A percentile compares a stretch with the other conserved stretches of the same genome.
Conservation (phyloP, 2,113 vertebrate species). For the Rissa tridactyla region DNA sequence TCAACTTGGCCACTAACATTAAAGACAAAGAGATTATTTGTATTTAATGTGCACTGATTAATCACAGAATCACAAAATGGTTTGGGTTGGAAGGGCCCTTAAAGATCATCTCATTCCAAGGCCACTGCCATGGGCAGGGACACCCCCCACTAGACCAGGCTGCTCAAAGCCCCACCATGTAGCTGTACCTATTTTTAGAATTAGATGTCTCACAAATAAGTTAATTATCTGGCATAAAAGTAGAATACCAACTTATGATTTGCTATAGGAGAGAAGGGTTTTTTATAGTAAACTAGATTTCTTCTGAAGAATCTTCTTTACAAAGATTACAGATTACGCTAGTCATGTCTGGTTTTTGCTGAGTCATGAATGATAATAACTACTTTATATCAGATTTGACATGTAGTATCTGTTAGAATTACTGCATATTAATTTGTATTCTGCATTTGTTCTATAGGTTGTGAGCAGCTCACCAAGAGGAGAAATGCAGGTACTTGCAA, state of each 20-base stretch:
- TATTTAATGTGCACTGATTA: background rate
- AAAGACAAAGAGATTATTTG: background rate
- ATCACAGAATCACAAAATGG: background rate
- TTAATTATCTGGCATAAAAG: background rate
- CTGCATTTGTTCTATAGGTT: background rate
- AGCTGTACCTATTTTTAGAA: background rate
- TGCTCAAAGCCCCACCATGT: too few relatives aligned
- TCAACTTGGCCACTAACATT: too few relatives aligned
- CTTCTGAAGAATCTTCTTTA: background rate
- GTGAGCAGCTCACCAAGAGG: background rate
- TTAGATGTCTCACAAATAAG: background rate
- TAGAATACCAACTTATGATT: background rate
- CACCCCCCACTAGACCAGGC: too few relatives aligned
- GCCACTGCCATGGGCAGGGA: too few relatives aligned
- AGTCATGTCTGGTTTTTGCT: background rate
- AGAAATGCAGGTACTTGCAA: background rate
- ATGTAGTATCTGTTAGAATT: background rate
- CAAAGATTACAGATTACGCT: background rate
- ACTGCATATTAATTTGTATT: background rate
- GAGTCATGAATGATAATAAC: background rate
- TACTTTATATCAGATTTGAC: background rate
- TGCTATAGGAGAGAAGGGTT: background rate
- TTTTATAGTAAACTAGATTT: background rate
- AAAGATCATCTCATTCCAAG: too few relatives aligned
- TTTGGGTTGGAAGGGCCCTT: too few relatives aligned